Base-by-base conservation (phyloP, 2,797 vertebrate species). In the Phrynocephalus vlangalii region DNA sequence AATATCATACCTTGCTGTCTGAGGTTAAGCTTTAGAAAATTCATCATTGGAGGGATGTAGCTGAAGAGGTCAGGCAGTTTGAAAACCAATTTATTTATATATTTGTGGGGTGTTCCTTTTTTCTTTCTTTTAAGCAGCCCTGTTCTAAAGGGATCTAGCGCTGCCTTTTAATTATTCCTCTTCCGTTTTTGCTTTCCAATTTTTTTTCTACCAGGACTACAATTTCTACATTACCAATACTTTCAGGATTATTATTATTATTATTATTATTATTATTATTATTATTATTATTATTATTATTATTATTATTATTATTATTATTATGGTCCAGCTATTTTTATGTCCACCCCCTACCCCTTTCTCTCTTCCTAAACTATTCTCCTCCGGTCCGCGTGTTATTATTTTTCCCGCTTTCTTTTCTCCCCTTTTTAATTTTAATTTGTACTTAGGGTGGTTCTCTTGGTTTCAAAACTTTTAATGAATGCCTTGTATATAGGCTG, bases 51-150 rank as follows among this genome's bases (percentile, higher is more conserved):
- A 44, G 38, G 84, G 7, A 26, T 70, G 68, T 70, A 70, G 66
- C 84, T 26, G 20, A 68, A 85, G 76, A 86, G 75, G 63, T 76
- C 83, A 84, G 83, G 15, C 60, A n/a, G 6, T 22, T 79, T 85
- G n/a, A 52, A 85, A 79, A 9, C 10, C 33, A 18, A 33, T 72
- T 48, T 77, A 24, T 22, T 75, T 20, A 63, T 63, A 18, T 63
- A 63, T 63, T 63, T 63, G 18, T 63, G 60, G 18, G 16, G 15
- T 15, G 60, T 15, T 63, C 5, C 5, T 44, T 38, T 11, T 24
- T 6, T 20, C 52, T n/a, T 70, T 28, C 26, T n/a, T 30, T 30
- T 66, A 11, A 44, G 52, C 30, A 52, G 9, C 15, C 30, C n/a
- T 16, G 11, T 68, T 28, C 0, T 85, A 2, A 3, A n/a, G 13